phyloP scores from a whole-genome alignment of 2,797 vertebrate species.

The Onychomys leucogaster region DNA sequence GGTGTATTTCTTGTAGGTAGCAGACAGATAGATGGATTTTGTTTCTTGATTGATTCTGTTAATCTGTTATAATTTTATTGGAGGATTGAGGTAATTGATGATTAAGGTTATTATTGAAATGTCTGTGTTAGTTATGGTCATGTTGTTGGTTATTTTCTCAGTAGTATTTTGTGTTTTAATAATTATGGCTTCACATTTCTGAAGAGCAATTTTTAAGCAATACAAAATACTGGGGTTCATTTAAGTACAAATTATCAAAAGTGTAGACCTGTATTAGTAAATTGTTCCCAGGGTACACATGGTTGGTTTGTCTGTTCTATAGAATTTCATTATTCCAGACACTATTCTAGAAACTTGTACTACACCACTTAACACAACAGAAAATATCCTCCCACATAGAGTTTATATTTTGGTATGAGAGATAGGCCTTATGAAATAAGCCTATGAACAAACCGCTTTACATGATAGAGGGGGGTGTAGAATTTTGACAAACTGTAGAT shows the following conservation, averaged over 20 bases:
- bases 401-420: constrained; percentile 10
- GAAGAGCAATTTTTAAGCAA: background rate
- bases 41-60: background rate
- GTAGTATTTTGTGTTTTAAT: background rate
- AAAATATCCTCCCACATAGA: background rate
- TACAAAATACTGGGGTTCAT: background rate
- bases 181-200: background rate
- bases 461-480: background rate
- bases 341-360: background rate
- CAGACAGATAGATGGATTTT: background rate
- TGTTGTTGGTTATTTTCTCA: background rate
- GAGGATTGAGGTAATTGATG: background rate
- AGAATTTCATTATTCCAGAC: background rate
- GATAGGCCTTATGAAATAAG: background rate
- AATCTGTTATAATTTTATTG: background rate
- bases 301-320: background rate
- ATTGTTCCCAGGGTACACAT: background rate
- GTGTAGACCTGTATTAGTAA: background rate
- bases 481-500: constrained; percentile 33
- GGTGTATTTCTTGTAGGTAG: background rate
- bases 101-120: background rate
- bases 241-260: constrained; percentile 38
- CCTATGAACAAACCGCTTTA: background rate
- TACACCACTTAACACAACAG: background rate
- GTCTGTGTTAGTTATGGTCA: background rate